Percentiles rank a stretch among this genome's conserved stretches.
Conservation (phyloP, 2,888 invertebrate species). For the Falcaria lacertinaria region DNA sequence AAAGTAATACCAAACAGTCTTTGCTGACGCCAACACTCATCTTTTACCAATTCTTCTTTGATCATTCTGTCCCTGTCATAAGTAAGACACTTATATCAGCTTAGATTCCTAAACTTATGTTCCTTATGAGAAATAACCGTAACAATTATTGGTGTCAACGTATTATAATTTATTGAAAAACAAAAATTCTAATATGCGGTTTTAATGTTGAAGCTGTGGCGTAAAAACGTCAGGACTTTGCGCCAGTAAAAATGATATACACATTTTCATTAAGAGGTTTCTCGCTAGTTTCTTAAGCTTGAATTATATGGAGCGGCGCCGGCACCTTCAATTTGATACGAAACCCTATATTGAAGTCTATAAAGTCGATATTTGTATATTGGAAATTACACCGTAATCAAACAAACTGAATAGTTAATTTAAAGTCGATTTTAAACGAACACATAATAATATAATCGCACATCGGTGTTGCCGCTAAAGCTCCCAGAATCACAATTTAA, state of each 20-base stretch:
- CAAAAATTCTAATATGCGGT: not conserved
- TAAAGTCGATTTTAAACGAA: constrained; percentile 5
- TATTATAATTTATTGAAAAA: not conserved
- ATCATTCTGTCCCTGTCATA: no score
- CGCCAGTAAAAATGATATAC: not conserved
- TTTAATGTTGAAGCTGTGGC: not conserved
- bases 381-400: constrained; percentile 3
- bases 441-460: constrained; percentile 13
- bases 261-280: not conserved
- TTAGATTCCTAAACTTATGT: no score
- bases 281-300: not conserved
- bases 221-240: not conserved
- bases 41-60: no score
- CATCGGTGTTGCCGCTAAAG: constrained; percentile 30
- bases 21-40: no score
- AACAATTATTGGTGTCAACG: not conserved
- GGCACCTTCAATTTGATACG: no score
- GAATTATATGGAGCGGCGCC: no score
- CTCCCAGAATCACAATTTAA: constrained; percentile 46
- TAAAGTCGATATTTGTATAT: no score
- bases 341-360: no score
- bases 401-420: no score
- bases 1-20: no score
- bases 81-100: no score
- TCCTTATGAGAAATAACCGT: no score